Evolutionary conservation across 2,113 vertebrate species (phyloP).

Genomic region (Regulus satrapa): DNA sequence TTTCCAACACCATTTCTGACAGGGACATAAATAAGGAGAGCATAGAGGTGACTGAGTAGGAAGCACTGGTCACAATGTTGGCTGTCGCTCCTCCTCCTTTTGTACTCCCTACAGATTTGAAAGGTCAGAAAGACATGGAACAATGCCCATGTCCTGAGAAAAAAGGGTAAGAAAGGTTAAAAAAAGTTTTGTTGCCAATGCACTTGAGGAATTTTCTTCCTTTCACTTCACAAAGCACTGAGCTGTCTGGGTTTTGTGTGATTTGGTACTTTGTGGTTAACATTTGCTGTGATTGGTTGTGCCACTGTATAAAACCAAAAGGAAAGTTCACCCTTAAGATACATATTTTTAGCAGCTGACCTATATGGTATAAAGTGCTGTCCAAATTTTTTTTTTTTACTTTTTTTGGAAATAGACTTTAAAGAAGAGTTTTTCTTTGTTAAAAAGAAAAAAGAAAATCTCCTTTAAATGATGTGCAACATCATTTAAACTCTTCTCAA

Average conservation of each 20-base stretch:
- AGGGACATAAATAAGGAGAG: not conserved
- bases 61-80: not conserved
- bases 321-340: not conserved
- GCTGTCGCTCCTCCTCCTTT: not conserved
- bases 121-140: not conserved
- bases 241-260: not conserved
- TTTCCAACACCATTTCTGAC: not conserved
- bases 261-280: not conserved
- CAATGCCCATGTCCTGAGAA: not conserved
- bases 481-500: not conserved
- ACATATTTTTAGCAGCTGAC: slow-evolving; percentile 22
- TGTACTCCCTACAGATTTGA: not conserved
- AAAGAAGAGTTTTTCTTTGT: not conserved
- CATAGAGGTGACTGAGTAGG: not conserved
- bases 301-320: not conserved
- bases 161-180: not conserved
- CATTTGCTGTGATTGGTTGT: slow-evolving; percentile 38
- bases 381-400: not conserved
- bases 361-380: not conserved
- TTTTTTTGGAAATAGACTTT: not conserved
- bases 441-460: not conserved
- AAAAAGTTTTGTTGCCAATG: not conserved
- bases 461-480: not conserved
- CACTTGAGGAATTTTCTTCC: not conserved
- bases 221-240: not conserved